Percentiles rank a stretch among this genome's conserved stretches.
Conservation (phyloP, 2,888 invertebrate species). For the Limenitis camilla region DNA sequence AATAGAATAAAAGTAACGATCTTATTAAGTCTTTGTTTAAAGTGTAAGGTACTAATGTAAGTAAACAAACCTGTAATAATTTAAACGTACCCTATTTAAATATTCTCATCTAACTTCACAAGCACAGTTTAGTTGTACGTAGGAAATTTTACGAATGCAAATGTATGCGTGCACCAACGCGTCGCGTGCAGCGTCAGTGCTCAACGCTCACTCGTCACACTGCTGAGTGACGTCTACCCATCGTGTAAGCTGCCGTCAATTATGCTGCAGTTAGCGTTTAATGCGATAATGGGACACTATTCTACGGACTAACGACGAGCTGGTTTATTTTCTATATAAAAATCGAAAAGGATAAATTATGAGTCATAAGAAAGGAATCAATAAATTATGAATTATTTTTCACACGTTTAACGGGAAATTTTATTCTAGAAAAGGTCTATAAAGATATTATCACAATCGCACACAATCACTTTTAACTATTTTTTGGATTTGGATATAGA, state of each 20-base stretch:
- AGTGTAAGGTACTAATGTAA: no score
- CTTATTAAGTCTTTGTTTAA: no score
- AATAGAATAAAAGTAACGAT: background rate
- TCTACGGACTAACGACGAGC: background rate
- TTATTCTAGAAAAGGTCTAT: no score
- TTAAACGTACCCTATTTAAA: background rate
- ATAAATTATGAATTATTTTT: no score
- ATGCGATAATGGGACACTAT: background rate
- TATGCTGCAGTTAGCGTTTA: constrained; percentile 1
- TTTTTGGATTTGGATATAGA: no score
- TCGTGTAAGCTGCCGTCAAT: background rate
- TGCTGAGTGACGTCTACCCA: constrained; percentile 3
- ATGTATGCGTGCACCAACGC: constrained; percentile 5
- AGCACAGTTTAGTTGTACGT: background rate
- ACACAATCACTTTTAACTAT: no score
- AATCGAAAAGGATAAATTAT: no score
- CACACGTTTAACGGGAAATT: no score
- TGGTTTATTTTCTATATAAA: background rate
- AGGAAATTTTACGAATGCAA: constrained; percentile 4
- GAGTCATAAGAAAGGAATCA: no score
- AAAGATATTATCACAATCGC: no score
- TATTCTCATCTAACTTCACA: background rate
- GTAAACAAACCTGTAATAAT: no score
- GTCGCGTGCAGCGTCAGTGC: background rate
- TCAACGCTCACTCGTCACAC: background rate